Percentiles rank a stretch among this genome's conserved stretches.
Evolutionary conservation across 2,888 invertebrate genomes (phyloP).

Genomic region (Anoplius nigerrimus): DNA sequence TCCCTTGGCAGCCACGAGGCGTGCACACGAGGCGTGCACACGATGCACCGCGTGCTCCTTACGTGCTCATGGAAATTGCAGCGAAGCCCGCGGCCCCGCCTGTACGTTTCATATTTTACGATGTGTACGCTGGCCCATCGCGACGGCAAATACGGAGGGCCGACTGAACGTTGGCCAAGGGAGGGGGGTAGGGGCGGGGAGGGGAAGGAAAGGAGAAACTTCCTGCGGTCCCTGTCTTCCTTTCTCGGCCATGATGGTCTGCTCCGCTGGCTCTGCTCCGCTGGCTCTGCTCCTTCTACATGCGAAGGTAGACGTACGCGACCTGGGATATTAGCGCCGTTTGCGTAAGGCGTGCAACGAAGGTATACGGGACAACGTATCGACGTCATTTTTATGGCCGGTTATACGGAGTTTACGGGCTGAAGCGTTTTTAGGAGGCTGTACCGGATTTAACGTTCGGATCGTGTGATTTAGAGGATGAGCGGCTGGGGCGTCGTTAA

Average conservation of each 20-base stretch:
- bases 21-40: constrained; percentile 1
- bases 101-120: constrained; percentile 56
- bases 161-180: background rate
- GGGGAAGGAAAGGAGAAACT: constrained; percentile 18
- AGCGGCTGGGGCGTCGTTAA: too few relatives aligned
- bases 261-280: too few relatives aligned
- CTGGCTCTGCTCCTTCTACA: too few relatives aligned
- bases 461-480: too few relatives aligned
- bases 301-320: constrained; percentile 20
- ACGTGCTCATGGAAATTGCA: constrained; percentile 48
- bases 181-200: background rate
- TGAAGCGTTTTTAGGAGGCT: too few relatives aligned
- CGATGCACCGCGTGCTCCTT: constrained; percentile 10
- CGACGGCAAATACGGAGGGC: constrained; percentile 47
- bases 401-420: too few relatives aligned
- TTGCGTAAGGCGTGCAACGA: constrained; percentile 32
- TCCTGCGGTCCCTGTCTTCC: constrained; percentile 15
- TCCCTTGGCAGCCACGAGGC: background rate
- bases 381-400: too few relatives aligned
- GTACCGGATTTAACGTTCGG: too few relatives aligned
- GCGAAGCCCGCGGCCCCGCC: constrained; percentile 29
- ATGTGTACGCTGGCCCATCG: constrained; percentile 51
- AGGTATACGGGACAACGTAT: constrained; percentile 1
- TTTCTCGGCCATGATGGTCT: too few relatives aligned
- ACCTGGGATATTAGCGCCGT: constrained; percentile 41